A percentile compares a stretch with the other conserved stretches of the same genome.
Evolutionary conservation across 2,888 invertebrate species (phyloP).

Genomic region (Idaea aversata): DNA sequence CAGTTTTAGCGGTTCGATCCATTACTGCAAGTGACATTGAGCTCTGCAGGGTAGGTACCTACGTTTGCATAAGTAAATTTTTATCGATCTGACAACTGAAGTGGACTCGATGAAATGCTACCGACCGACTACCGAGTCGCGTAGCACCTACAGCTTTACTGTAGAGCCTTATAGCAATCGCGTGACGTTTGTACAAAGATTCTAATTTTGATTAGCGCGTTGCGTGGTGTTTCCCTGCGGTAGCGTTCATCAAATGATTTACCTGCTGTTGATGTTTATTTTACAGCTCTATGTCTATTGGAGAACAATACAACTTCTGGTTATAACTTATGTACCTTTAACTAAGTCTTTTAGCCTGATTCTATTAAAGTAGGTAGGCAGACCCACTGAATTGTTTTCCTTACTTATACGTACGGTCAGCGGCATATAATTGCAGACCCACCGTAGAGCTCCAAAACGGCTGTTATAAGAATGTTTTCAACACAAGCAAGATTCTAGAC

Average conservation of each 20-base stretch:
- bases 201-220: conserved; percentile 66
- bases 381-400: too few relatives aligned
- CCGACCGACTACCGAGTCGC: not conserved
- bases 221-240: conserved; percentile 58
- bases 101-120: conserved; percentile 26
- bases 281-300: conserved; percentile 39
- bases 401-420: too few relatives aligned
- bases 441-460: too few relatives aligned
- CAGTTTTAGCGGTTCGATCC: conserved; percentile 28
- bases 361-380: not conserved
- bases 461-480: too few relatives aligned
- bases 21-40: conserved; percentile 48
- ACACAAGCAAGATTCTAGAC: too few relatives aligned
- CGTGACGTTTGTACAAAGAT: conserved; percentile 61
- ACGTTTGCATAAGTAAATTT: conserved; percentile 58
- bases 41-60: conserved; percentile 37
- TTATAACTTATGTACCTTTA: not conserved
- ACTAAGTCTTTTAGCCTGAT: not conserved
- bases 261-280: conserved; percentile 53
- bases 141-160: not conserved
- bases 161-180: conserved; percentile 45
- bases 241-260: conserved; percentile 63
- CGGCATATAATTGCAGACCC: too few relatives aligned
- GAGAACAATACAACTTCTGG: conserved; percentile 7
- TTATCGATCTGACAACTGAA: conserved; percentile 54